These are phyloP conservation scores for Athrips mouffetella DNA, from an alignment of 2,888 invertebrate species.

Conservation along the genomic window DNA sequence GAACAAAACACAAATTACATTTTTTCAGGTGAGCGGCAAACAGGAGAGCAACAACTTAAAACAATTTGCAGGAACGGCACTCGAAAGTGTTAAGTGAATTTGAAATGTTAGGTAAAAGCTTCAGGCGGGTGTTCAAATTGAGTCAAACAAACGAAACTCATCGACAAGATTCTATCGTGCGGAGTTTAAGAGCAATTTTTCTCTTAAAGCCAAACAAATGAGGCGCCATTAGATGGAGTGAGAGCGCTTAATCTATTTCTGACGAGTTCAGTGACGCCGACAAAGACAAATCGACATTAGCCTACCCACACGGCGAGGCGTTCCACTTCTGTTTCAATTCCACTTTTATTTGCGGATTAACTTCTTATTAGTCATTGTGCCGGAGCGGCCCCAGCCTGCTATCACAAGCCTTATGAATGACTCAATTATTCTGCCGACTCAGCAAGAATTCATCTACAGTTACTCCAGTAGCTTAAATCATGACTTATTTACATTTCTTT, in stretches of 20 bases:
- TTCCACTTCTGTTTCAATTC: conserved; percentile 77
- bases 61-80: conserved; percentile 54
- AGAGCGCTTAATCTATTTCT: conserved; percentile 79
- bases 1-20: conserved; percentile 48
- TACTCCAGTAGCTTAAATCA: conserved; percentile 33
- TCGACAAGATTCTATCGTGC: conserved; percentile 70
- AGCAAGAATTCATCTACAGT: conserved; percentile 44
- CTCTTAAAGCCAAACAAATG: conserved; percentile 78
- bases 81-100: conserved; percentile 64
- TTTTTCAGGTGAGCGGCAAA: conserved; percentile 57
- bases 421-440: conserved; percentile 73
- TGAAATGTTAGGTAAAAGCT: conserved; percentile 45
- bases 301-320: conserved; percentile 77
- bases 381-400: conserved; percentile 56
- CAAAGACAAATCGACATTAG: conserved; percentile 78
- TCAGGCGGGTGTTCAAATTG: conserved; percentile 46
- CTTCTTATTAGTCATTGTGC: conserved; percentile 77
- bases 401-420: conserved; percentile 75
- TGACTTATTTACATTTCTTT: conserved; percentile 38
- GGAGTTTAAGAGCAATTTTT: conserved; percentile 75
- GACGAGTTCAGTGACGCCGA: conserved; percentile 79
- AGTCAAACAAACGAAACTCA: conserved; percentile 69
- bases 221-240: conserved; percentile 77
- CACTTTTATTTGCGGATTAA: conserved; percentile 79
- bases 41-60: conserved; percentile 46